Percentiles rank a stretch among this genome's conserved stretches.
These are phyloP conservation scores for Drosophila paulistorum DNA, from an alignment of 1,140 invertebrate genomes.

Conservation along the genomic window DNA sequence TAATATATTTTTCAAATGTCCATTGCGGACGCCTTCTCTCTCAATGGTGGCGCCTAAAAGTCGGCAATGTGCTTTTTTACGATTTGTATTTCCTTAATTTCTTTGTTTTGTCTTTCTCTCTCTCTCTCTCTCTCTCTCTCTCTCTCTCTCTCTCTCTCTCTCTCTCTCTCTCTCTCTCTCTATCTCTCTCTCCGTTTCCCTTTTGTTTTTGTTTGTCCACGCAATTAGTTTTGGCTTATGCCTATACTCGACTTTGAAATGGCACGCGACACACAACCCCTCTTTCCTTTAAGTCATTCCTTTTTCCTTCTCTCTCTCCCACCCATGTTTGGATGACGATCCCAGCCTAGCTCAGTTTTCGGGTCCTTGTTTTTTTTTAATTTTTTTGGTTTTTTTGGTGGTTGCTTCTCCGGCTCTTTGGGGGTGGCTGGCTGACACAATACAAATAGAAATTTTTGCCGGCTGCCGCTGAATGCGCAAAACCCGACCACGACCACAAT, in stretches of 20 bases:
- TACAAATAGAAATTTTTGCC: slow-evolving; percentile 56
- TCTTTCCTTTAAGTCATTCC: not conserved
- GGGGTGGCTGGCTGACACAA: slow-evolving; percentile 47
- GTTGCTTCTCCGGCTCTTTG: slow-evolving; percentile 50
- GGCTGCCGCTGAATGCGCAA: slow-evolving; percentile 75
- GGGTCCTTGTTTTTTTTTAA: not conserved
- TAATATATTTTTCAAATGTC: slow-evolving; percentile 11
- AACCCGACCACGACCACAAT: slow-evolving; percentile 23
- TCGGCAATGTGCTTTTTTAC: slow-evolving; percentile 42
- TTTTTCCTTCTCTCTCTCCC: not conserved
- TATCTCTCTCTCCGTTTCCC: not conserved
- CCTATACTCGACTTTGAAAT: slow-evolving; percentile 37
- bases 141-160: not conserved
- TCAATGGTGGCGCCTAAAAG: slow-evolving; percentile 65
- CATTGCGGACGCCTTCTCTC: not conserved
- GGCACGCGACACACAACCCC: slow-evolving; percentile 39
- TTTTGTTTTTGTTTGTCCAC: slow-evolving; percentile 37
- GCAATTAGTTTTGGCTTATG: slow-evolving; percentile 58
- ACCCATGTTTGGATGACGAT: not conserved
- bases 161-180: not conserved
- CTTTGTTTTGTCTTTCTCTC: not conserved
- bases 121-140: not conserved
- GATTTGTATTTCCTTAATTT: slow-evolving; percentile 27
- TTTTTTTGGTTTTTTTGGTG: slow-evolving; percentile 10
- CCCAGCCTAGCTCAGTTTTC: slow-evolving; percentile 13